Base-by-base conservation (phyloP, 2,888 invertebrate genomes). In the Agrilus biguttatus region DNA sequence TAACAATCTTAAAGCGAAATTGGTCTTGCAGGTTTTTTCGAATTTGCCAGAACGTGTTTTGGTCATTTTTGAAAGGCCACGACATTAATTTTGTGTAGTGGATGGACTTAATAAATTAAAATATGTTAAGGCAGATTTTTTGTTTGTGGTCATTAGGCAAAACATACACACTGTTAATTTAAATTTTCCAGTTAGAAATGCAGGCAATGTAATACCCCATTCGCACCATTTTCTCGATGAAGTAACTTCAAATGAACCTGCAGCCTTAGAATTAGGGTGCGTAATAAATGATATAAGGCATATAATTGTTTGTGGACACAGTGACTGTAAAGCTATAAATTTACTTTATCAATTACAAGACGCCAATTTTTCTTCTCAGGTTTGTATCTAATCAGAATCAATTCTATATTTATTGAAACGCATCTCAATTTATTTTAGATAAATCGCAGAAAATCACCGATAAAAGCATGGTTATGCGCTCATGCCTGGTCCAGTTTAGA, bases 281-380 rank as follows among this genome's bases (percentile, higher is more conserved):
- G 80, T 93, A 14, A 76, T 90, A 35, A 92, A 93, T 60, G 80
- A 89, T 54, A 89, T 96, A 50, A 73, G 83, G 46, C 91, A 96
- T 60, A 80, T 96, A 35, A 87, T 96, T 49, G 91, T 97, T 3
- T 95, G 95, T 61, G 97, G 97, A 0, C 96, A 97, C 62, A 93
- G 95, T 47, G 96, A 97, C 62, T 97, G 97, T 64, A 96, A 95
- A 75, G 96, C 96, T 3, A 95, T 96, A 83, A 92, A 93, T 72
- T 73, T 92, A 44, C 70, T 96, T 2, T 87, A 90, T 62, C 77
- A 82, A 56, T 66, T 95, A 43, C 79, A 80, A 56, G 83, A 85
- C 66, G 78, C 79, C 51, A 78, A 86, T 59, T 81, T 83, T 63
- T 76, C 87, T 3, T 78, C 79, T 1, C 69, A 74, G 62, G 78